These are phyloP conservation scores for Harmothoe impar DNA, from an alignment of 2,888 invertebrate genomes.

Conservation along the genomic window DNA sequence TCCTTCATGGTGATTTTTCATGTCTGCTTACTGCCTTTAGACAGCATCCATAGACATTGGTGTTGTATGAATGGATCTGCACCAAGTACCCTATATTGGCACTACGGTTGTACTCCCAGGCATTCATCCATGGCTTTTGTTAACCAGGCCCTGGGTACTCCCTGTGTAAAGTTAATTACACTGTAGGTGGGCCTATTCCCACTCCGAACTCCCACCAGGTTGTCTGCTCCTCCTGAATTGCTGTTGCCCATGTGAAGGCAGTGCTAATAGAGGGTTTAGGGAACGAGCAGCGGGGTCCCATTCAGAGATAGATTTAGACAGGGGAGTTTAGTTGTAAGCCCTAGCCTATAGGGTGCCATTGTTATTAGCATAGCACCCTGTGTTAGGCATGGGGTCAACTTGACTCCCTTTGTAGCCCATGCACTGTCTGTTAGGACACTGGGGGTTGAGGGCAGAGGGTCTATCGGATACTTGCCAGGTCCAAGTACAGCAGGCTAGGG, in stretches of 20 bases:
- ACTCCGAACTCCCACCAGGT: not conserved
- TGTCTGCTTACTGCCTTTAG: not conserved
- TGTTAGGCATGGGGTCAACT: not conserved
- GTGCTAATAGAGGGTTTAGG: not conserved
- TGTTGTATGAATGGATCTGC: not conserved
- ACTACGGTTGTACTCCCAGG: not conserved
- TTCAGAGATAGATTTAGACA: conserved; percentile 27
- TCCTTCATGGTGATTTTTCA: not conserved
- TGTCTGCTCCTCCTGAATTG: not conserved
- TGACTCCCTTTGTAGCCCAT: conserved; percentile 7
- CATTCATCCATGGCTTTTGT: not conserved
- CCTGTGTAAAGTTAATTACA: conserved; percentile 37
- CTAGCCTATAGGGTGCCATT: not conserved
- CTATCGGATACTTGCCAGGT: not conserved
- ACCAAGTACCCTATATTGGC: conserved; percentile 20
- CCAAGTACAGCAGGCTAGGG: not conserved
- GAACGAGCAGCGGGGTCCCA: not conserved
- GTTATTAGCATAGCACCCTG: conserved; percentile 5
- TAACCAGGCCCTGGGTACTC: not conserved
- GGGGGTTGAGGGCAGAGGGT: not conserved
- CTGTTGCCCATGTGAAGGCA: not conserved
- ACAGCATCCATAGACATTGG: not conserved
- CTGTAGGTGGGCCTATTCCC: not conserved
- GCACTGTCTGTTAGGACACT: not conserved
- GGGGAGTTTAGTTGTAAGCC: conserved; percentile 13